Percentiles rank a stretch among this genome's conserved stretches.
phyloP scores from a whole-genome alignment of 1,140 invertebrate genomes.

The Brachionus angularis region DNA sequence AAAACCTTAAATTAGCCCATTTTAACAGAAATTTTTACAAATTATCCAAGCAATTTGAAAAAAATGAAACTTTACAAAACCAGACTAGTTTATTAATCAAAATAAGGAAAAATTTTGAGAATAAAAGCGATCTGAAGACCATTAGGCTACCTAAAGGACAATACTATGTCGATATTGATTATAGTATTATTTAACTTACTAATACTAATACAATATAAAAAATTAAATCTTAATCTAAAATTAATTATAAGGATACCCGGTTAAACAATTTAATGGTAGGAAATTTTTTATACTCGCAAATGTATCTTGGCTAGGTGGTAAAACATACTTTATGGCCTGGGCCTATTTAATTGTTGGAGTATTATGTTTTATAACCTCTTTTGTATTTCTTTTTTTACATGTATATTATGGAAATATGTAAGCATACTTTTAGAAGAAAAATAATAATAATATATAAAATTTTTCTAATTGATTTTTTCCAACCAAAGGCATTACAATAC shows the following conservation, averaged over 20 bases:
- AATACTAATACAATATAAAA: slow-evolving; percentile 42
- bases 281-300: slow-evolving; percentile 92
- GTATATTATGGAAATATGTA: slow-evolving; percentile 38
- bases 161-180: slow-evolving; percentile 71
- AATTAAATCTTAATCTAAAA: neutral
- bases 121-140: neutral
- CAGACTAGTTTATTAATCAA: neutral
- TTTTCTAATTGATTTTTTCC: neutral
- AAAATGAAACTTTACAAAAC: slow-evolving; percentile 12
- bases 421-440: neutral
- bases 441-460: neutral
- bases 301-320: slow-evolving; percentile 88
- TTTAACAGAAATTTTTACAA: slow-evolving; percentile 11
- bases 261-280: slow-evolving; percentile 79
- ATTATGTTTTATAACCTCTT: slow-evolving; percentile 82
- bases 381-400: slow-evolving; percentile 88
- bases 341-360: slow-evolving; percentile 96
- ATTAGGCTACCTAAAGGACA: slow-evolving; percentile 60
- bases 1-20: slow-evolving; percentile 64
- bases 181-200: too few relatives aligned
- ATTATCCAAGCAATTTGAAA: slow-evolving; percentile 23
- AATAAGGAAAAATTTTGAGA: slow-evolving; percentile 1
- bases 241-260: slow-evolving; percentile 71
- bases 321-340: slow-evolving; percentile 95
- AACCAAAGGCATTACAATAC: slow-evolving; percentile 33